Base-by-base conservation (phyloP, 1,140 invertebrate species). In the Calliphora vicina region DNA sequence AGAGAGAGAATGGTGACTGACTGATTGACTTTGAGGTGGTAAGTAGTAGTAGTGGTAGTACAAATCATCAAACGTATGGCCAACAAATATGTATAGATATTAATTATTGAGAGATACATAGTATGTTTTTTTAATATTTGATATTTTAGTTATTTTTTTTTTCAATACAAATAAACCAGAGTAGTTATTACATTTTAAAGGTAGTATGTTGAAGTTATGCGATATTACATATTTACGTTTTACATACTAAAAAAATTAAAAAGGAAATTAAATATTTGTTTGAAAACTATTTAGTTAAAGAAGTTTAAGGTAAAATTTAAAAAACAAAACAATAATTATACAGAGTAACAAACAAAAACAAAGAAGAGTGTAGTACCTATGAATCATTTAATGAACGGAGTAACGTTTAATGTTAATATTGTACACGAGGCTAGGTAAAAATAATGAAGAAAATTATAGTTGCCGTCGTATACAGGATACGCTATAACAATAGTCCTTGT, bases 331-430 rank as follows among this genome's bases (percentile, higher is more conserved):
- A n/a, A n/a, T n/a, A n/a, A n/a, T n/a, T n/a, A 23, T 67, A 25
- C 8, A 23, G 2, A 67, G 5, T n/a, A n/a, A n/a, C n/a, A 67
- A 23, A n/a, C 1, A 45, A 26, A 35, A 3, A 78, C 12, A 35
- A 43, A 43, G n/a, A 6, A 35, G 20, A 45, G 35, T 20, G 29
- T 42, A 20, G 74, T 78, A 78, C 74, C 74, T 78, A 78, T 78
- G 74, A 25, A 78, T 45, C 74, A 17, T 35, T 76, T 27, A 13
- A 73, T n/a, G 50, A 6, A 57, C 50, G 5, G 15, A n/a, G n/a
- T n/a, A n/a, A n/a, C n/a, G 9, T 57, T 15, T 61, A 17, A 1
- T 25, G n/a, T 67, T 23, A 25, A 23, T 67, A 50, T n/a, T 15
- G 61, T 25, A 25, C 4, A 43, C 5, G 12, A 6, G 42, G 42